Base-by-base conservation (phyloP, 2,888 invertebrate genomes). In the Lasioglossum pauxillum region DNA sequence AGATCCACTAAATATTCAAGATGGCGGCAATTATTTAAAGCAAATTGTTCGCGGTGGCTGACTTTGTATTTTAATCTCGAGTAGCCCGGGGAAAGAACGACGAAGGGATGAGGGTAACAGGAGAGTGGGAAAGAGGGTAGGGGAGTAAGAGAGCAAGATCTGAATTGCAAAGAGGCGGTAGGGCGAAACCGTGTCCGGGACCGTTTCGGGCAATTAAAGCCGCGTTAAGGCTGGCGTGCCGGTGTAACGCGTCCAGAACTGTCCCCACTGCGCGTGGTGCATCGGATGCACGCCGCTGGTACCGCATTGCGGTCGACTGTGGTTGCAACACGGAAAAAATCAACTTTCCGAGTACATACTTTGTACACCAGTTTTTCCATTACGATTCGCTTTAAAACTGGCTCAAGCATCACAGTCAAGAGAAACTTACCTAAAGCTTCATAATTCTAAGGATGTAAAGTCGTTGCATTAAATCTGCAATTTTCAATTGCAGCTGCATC, bases 81-180 rank as follows among this genome's bases (percentile, higher is more conserved):
- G 38, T 19, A 44, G 60, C 23, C 12, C 35, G 71, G 16, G 77
- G 27, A 8, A 35, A 19, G 27, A 35, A 41, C 44, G 19, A 12
- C 27, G 10, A 44, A 23, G 8, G 64, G 41, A 64, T 31, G 41
- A 8, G 27, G 27, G 46, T 19, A 19, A 67, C n/a, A 12, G 5
- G 27, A n/a, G 31, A 23, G 14, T 0, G 2, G 38, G 35, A 27
- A 27, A n/a, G 23, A 10, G 31, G 19, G 53, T 23, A 1, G 41
- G 8, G 60, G 60, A 84, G 49, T 27, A 53, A 57, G 78, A 46
- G 64, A 81, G 53, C 41, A 12, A 35, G 71, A 90, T 90, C 90
- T 89, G 83, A 90, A 90, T 84, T 90, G 87, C 87, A 89, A 90
- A 90, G 87, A 41, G 78, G 72, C 60, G 76, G 73, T 27, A 60